phyloP scores from a whole-genome alignment of 2,113 vertebrate species.

The Perca schrenkii region DNA sequence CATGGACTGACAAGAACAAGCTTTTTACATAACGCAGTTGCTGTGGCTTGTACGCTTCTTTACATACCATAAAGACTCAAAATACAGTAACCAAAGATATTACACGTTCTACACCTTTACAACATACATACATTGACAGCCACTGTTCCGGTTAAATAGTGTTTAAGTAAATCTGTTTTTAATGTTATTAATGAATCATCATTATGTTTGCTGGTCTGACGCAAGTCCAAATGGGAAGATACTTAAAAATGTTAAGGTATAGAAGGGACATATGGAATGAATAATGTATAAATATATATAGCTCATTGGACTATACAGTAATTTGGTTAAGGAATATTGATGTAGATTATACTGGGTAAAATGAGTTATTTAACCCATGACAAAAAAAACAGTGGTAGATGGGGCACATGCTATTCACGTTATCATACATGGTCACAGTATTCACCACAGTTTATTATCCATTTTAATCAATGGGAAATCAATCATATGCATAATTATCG shows the following conservation, averaged over 20 bases:
- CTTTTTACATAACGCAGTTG: slow-evolving; percentile 55
- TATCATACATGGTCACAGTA: slow-evolving; percentile 35
- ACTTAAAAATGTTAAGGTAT: slow-evolving; percentile 4
- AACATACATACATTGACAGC: slow-evolving; percentile 29
- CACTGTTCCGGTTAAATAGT: slow-evolving; percentile 32
- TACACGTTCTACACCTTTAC: slow-evolving; percentile 38
- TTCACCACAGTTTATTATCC: slow-evolving; percentile 36
- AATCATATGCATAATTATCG: slow-evolving; percentile 50
- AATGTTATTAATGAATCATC: slow-evolving; percentile 31
- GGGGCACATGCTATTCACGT: slow-evolving; percentile 21
- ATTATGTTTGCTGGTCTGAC: slow-evolving; percentile 45
- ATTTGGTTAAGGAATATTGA: slow-evolving; percentile 24
- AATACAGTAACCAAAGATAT: slow-evolving; percentile 76
- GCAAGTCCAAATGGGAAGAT: slow-evolving; percentile 37
- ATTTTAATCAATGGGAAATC: slow-evolving; percentile 38
- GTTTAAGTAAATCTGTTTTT: slow-evolving; percentile 22
- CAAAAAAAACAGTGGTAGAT: slow-evolving; percentile 12
- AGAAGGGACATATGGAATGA: slow-evolving; percentile 34
- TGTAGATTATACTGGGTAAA: slow-evolving; percentile 6
- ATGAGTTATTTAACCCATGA: slow-evolving; percentile 33
- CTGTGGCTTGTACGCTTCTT: slow-evolving; percentile 68
- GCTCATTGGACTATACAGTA: slow-evolving; percentile 33
- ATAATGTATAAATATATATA: slow-evolving; percentile 47
- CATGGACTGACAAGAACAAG: slow-evolving; percentile 73
- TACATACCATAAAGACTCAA: slow-evolving; percentile 65